phyloP scores from a whole-genome alignment of 1,140 invertebrate genomes.

The Nephotettix cincticeps region DNA sequence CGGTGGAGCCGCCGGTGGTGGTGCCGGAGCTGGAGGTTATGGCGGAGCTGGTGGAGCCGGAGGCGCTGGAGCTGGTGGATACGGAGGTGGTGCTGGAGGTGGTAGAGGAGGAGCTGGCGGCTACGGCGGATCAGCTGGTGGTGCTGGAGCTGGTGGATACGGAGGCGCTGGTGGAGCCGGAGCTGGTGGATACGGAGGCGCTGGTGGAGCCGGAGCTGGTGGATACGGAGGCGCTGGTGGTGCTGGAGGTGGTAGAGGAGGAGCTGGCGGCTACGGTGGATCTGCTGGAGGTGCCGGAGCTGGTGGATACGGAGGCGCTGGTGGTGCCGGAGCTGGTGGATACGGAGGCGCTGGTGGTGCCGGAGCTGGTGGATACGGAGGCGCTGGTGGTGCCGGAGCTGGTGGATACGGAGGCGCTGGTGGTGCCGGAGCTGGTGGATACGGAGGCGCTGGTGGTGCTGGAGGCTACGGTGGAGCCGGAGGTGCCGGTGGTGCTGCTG shows the following conservation, averaged over 20 bases:
- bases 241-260: conserved; percentile 8
- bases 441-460: not conserved
- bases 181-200: conserved; percentile 19
- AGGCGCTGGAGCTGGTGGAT: conserved; percentile 8
- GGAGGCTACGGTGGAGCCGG: not conserved
- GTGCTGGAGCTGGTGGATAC: conserved; percentile 20
- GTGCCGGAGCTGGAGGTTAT: conserved; percentile 19
- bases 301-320: not conserved
- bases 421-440: not conserved
- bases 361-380: conserved; percentile 8
- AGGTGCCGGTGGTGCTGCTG: conserved; percentile 10
- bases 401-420: not conserved
- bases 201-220: conserved; percentile 16
- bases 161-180: conserved; percentile 20
- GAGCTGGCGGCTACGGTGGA: not conserved
- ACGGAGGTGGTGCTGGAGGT: not conserved
- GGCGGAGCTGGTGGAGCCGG: conserved; percentile 11
- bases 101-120: conserved; percentile 18
- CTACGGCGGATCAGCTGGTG: conserved; percentile 7
- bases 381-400: conserved; percentile 17
- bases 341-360: conserved; percentile 1
- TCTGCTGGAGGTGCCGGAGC: conserved; percentile 7
- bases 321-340: not conserved
- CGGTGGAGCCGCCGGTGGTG: conserved; percentile 14
- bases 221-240: conserved; percentile 10